Conservation (phyloP, 92 coral and sea anemone species). For the Phenganax subtilis region DNA sequence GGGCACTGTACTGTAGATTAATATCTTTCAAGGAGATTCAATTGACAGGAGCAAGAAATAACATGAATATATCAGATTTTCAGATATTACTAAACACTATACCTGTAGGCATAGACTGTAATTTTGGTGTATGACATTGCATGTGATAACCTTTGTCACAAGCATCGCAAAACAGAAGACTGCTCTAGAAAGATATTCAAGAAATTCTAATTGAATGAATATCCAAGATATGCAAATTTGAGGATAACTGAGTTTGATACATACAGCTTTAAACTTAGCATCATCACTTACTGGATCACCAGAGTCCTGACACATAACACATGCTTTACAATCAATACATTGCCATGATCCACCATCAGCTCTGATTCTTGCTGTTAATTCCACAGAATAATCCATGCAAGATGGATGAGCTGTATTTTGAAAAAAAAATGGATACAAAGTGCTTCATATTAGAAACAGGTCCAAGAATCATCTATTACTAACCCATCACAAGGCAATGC, state of each 20-base stretch:
- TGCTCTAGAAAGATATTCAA: constrained; percentile 53
- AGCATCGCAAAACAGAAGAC: constrained; percentile 95
- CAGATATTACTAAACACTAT: not conserved
- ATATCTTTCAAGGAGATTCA: no score
- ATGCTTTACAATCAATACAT: constrained; percentile 96
- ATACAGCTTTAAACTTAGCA: not conserved
- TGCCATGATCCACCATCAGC: constrained; percentile 98
- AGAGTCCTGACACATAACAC: constrained; percentile 92
- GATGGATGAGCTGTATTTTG: constrained; percentile 83
- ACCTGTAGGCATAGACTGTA: constrained; percentile 91
- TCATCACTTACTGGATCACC: constrained; percentile 89
- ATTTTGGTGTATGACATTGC: constrained; percentile 97
- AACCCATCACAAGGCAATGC: not conserved
- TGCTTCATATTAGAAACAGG: no score
- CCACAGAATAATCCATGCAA: constrained; percentile 95
- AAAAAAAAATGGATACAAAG: not conserved
- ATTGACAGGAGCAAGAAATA: not conserved
- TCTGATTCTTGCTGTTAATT: constrained; percentile 76
- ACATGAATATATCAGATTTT: not conserved
- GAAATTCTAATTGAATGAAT: not conserved
- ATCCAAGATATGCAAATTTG: no score
- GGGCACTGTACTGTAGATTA: not conserved
- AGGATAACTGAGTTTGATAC: no score
- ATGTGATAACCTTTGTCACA: constrained; percentile 99
- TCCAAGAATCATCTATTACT: not conserved